Conservation (phyloP, 2,113 vertebrate genomes). For the Blennius ocellaris region DNA sequence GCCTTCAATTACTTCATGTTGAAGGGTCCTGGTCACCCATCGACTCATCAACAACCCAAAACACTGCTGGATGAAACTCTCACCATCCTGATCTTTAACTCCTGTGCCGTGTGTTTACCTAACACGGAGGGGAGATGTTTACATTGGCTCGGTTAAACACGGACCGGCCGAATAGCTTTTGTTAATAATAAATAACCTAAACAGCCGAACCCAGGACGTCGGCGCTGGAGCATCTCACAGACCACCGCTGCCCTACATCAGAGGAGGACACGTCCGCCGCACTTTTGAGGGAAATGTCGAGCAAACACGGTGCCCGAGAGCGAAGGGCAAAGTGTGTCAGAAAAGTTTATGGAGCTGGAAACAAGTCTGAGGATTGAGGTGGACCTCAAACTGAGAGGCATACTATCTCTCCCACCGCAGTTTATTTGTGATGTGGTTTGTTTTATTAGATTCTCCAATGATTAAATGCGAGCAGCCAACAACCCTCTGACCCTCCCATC, state of each 20-base stretch:
- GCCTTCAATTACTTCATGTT: too few species aligned
- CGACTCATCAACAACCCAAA: too few species aligned
- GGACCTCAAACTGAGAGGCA: constrained; percentile 40
- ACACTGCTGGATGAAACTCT: constrained; percentile 35
- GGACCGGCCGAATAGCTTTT: constrained; percentile 64
- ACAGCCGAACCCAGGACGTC: constrained; percentile 50
- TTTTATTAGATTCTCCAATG: constrained; percentile 58
- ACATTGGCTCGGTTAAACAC: constrained; percentile 73
- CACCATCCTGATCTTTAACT: constrained; percentile 53
- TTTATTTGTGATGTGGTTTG: constrained; percentile 66
- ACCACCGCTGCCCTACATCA: constrained; percentile 37
- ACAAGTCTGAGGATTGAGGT: constrained; percentile 24
- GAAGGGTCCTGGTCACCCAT: too few species aligned
- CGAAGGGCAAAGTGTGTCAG: constrained; percentile 15
- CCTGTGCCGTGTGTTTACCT: constrained; percentile 71
- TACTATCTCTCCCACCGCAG: constrained; percentile 34
- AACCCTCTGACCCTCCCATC: constrained; percentile 51
- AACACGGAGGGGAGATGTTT: constrained; percentile 71
- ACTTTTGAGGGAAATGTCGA: constrained; percentile 1
- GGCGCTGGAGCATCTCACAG: constrained; percentile 34
- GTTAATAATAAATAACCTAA: constrained; percentile 81
- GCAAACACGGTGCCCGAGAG: not conserved
- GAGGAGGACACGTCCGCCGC: constrained; percentile 14
- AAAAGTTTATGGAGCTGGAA: constrained; percentile 37
- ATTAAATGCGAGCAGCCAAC: constrained; percentile 40